These are phyloP conservation scores for Catajapyx aquilonaris DNA, from an alignment of 1,140 invertebrate species.

Conservation along the genomic window DNA sequence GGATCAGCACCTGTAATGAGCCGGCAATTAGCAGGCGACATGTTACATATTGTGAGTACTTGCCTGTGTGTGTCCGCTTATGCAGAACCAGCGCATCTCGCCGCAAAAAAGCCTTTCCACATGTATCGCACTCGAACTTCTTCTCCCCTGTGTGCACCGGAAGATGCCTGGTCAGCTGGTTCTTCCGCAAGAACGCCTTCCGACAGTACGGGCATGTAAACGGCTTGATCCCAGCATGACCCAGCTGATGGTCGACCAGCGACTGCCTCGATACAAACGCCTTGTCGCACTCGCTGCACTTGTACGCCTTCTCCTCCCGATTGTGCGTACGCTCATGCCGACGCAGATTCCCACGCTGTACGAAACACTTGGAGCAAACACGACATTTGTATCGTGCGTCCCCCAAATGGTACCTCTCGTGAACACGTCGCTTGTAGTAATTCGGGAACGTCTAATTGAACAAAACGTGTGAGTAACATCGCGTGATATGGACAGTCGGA, in stretches of 20 bases:
- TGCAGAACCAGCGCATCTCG: slow-evolving; percentile 44
- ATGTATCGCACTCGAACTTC: slow-evolving; percentile 40
- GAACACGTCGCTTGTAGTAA: no score
- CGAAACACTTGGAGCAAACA: slow-evolving; percentile 41
- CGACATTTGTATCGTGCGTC: slow-evolving; percentile 34
- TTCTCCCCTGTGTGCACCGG: slow-evolving; percentile 47
- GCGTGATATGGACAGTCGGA: no score
- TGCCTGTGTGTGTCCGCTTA: slow-evolving; percentile 42
- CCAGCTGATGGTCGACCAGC: slow-evolving; percentile 52
- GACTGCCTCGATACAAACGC: slow-evolving; percentile 51
- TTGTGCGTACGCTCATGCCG: slow-evolving; percentile 45
- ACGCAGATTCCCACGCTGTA: slow-evolving; percentile 45
- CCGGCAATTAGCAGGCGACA: no score
- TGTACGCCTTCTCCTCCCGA: slow-evolving; percentile 35
- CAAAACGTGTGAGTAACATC: no score
- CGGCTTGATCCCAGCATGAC: slow-evolving; percentile 59
- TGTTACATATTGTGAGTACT: slow-evolving; percentile 17
- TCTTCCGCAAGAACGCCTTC: slow-evolving; percentile 58
- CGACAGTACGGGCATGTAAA: slow-evolving; percentile 59
- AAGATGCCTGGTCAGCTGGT: slow-evolving; percentile 37
- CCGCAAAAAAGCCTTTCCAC: slow-evolving; percentile 42
- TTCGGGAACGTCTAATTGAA: no score
- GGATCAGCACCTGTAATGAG: no score
- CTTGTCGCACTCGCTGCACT: slow-evolving; percentile 35
- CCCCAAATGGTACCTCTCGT: slow-evolving; percentile 42